Conservation (phyloP, 35 echinoderm and acorn worm genomes). For the Eucidaris tribuloides region DNA sequence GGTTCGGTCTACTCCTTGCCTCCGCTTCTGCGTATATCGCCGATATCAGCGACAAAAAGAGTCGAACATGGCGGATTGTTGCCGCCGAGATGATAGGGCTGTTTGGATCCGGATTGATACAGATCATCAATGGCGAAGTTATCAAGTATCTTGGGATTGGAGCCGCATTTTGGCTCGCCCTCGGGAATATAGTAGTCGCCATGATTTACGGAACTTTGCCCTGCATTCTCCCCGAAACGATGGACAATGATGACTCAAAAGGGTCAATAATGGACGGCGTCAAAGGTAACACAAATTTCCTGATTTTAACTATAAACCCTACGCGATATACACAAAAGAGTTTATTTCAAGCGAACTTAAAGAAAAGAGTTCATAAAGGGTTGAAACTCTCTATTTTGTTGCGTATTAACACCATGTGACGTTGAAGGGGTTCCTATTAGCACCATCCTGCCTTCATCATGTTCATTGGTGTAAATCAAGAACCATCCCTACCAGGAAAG, state of each 20-base stretch:
- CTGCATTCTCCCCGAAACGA: not conserved
- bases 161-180: not conserved
- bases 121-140: not conserved
- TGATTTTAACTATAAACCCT: too few species aligned
- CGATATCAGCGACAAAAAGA: not conserved
- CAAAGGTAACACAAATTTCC: too few species aligned
- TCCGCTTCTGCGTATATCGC: slow-evolving; percentile 1
- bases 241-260: not conserved
- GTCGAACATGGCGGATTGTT: slow-evolving; percentile 4
- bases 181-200: not conserved
- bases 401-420: too few species aligned
- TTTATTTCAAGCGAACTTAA: too few species aligned
- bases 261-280: too few species aligned
- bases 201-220: not conserved
- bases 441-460: too few species aligned
- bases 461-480: too few species aligned
- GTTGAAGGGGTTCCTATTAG: too few species aligned
- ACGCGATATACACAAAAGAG: too few species aligned
- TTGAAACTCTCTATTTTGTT: too few species aligned
- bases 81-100: not conserved
- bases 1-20: not conserved
- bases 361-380: too few species aligned
- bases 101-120: not conserved
- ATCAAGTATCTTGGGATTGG: not conserved
- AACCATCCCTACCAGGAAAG: too few species aligned